A percentile compares a stretch with the other conserved stretches of the same genome.
Evolutionary conservation across 2,113 vertebrate genomes (phyloP).

Genomic region (Amphiprion ocellaris): DNA sequence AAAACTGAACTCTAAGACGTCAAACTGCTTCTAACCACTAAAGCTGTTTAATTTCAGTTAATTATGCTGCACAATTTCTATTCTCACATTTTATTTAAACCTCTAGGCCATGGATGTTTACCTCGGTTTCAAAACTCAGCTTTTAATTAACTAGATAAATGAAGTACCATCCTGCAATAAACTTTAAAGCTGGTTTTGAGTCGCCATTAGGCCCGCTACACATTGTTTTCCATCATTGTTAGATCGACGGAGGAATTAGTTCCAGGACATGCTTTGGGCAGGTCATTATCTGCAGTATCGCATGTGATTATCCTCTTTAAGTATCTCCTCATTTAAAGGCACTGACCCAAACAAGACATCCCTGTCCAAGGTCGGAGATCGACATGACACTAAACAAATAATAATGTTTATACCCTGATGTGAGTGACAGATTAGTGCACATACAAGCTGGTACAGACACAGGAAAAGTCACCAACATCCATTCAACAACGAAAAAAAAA

Average conservation of each 20-base stretch:
- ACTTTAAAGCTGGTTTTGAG: neutral
- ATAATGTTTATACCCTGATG: neutral
- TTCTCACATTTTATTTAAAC: neutral
- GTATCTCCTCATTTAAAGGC: conserved; percentile 57
- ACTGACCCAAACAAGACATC: conserved; percentile 65
- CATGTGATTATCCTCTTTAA: conserved; percentile 58
- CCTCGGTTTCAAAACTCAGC: neutral
- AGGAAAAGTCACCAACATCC: conserved; percentile 32
- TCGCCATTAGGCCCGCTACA: conserved; percentile 19
- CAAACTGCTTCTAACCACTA: no score
- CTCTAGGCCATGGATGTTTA: neutral
- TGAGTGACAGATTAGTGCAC: conserved; percentile 11
- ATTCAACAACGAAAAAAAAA: conserved; percentile 5
- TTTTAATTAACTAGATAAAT: no score
- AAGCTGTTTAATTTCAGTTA: no score
- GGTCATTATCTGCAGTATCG: conserved; percentile 71
- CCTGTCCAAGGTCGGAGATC: conserved; percentile 42
- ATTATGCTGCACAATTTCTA: neutral
- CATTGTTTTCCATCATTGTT: conserved; percentile 45
- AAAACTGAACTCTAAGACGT: neutral
- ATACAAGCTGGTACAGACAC: neutral
- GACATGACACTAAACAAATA: conserved; percentile 53
- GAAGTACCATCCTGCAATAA: no score
- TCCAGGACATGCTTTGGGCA: conserved; percentile 50
- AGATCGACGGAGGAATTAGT: conserved; percentile 58